These are phyloP conservation scores for Penaeus monodon DNA, from an alignment of 2,888 invertebrate genomes.

Conservation along the genomic window DNA sequence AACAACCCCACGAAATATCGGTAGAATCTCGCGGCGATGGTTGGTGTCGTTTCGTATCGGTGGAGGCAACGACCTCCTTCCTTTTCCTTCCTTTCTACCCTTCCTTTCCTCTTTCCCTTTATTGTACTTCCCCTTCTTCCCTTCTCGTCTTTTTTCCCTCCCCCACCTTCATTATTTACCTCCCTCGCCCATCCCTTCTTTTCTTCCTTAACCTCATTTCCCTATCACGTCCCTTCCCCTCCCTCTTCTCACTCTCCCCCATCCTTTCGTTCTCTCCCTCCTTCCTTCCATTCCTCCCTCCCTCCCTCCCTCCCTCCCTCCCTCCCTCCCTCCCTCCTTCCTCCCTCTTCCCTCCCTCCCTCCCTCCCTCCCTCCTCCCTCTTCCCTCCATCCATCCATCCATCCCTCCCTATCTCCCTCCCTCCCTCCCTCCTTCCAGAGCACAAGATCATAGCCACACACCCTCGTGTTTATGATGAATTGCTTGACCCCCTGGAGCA, in stretches of 20 bases:
- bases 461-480: too few relatives aligned
- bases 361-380: background rate
- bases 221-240: background rate
- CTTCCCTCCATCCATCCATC: too few relatives aligned
- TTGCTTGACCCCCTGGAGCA: too few relatives aligned
- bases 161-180: background rate
- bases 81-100: background rate
- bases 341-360: background rate
- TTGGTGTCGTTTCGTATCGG: too few relatives aligned
- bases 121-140: too few relatives aligned
- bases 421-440: slow-evolving; percentile 16
- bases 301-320: background rate
- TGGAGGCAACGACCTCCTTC: too few relatives aligned
- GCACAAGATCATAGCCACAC: background rate
- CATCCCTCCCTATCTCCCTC: slow-evolving; percentile 21
- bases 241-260: background rate
- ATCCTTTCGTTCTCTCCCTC: background rate
- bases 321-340: too few relatives aligned
- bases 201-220: background rate
- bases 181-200: background rate
- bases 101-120: background rate
- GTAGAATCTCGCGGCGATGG: too few relatives aligned
- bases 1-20: too few relatives aligned
- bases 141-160: background rate
- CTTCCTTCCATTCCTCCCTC: background rate